phyloP scores from a whole-genome alignment of 2,113 vertebrate genomes.

The Polypterus bichir region DNA sequence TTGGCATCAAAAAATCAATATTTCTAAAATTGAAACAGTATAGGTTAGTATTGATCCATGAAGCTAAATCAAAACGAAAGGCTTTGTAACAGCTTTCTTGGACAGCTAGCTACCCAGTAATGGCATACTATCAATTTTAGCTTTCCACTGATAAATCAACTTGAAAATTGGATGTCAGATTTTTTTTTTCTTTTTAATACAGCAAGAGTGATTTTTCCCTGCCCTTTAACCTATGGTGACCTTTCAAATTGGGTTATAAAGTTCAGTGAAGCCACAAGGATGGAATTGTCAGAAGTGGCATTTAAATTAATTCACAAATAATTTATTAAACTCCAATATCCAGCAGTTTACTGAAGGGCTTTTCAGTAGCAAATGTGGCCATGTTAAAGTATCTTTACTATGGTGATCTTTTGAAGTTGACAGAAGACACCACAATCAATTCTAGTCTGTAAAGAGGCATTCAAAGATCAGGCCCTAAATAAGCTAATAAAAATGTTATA shows the following conservation, averaged over 20 bases:
- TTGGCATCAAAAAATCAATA: constrained; percentile 91
- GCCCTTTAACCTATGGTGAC: constrained; percentile 72
- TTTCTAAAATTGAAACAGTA: constrained; percentile 98
- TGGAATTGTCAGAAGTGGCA: constrained; percentile 59
- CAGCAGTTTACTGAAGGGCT: background rate
- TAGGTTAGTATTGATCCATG: constrained; percentile 93
- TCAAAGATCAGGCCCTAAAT: no score
- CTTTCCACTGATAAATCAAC: constrained; percentile 98
- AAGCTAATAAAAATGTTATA: no score
- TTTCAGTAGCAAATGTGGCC: no score
- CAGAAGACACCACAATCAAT: no score
- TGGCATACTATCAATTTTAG: constrained; percentile 98
- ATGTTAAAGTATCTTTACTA: no score
- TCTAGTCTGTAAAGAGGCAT: no score
- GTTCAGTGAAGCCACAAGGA: constrained; percentile 65
- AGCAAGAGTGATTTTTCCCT: constrained; percentile 69
- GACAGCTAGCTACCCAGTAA: constrained; percentile 78
- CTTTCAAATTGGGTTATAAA: constrained; percentile 82
- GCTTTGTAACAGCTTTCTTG: constrained; percentile 83
- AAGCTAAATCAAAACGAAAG: constrained; percentile 83
- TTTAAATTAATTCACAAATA: constrained; percentile 46
- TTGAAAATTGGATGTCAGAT: constrained; percentile 98
- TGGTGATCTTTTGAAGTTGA: no score
- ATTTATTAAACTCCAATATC: constrained; percentile 19
- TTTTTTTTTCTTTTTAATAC: constrained; percentile 56